Evolutionary conservation across 2,113 vertebrate genomes (phyloP), one percentile per base, ranked within the genome.

Genomic region (Lipophrys pholis): DNA sequence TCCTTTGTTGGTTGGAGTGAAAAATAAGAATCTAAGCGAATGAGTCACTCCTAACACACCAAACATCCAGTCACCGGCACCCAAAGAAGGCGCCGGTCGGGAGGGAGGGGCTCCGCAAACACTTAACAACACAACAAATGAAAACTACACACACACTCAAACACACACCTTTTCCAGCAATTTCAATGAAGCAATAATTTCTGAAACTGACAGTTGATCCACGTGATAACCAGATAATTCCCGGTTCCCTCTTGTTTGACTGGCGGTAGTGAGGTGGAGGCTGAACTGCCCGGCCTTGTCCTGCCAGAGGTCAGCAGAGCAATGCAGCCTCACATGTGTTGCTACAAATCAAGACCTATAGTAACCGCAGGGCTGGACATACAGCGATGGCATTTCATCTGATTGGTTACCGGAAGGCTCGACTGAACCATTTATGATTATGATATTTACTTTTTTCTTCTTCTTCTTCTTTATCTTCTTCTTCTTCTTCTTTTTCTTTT

Each of bases 401-500:
- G 6, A 36, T 7, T 1, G 16, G 2, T 36, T 4, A 30, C 21
- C 2, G 21, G 21, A 4, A 30, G 4, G 21, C 21, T 30, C 12
- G 43, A 45, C 11, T 35, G 1, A 2, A 48, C 12, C 6, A 16
- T 12, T n/a, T 6, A 48, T 6, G 6, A n/a, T 7, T 12, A 7
- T 7, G 7, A 54, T 15, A 78, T 83, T 41, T 82, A 89, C 90
- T 45, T 89, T 91, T 67, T 90, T 88, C 67, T 86, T 90, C 54
- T 81, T 90, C 39, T 81, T 90, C n/a, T 64, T 76, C 59, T 83
- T 83, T 43, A 87, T 86, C 45, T 84, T 87, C 76, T 89, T 90
- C 73, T 87, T 88, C 21, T 30, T 30, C 21, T 30, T 46, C 58
- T 78, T 90, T 60, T 87, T 80, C 63, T 68, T 40, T 0, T 78